A percentile compares a stretch with the other conserved stretches of the same genome.
These are phyloP conservation scores for Drosophila watanabei DNA, from an alignment of 1,140 invertebrate species.

Conservation along the genomic window DNA sequence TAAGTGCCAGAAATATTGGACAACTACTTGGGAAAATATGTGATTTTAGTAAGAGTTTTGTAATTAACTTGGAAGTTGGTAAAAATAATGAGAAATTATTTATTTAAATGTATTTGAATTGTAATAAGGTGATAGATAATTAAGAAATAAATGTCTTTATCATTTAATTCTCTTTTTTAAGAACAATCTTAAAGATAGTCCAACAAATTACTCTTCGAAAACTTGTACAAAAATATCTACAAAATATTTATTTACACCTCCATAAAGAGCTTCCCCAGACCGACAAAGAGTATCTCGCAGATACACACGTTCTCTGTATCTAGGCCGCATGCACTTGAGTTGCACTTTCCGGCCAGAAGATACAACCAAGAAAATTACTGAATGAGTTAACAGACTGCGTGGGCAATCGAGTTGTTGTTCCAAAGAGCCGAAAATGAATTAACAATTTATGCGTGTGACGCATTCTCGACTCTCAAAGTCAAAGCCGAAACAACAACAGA, in stretches of 20 bases:
- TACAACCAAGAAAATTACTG: constrained; percentile 51
- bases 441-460: constrained; percentile 78
- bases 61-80: constrained; percentile 8
- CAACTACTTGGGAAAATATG: constrained; percentile 21
- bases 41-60: background rate
- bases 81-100: background rate
- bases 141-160: too few relatives aligned
- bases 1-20: constrained; percentile 20
- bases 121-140: too few relatives aligned
- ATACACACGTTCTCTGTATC: constrained; percentile 5
- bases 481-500: constrained; percentile 66
- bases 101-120: background rate
- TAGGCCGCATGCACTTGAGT: constrained; percentile 62
- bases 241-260: background rate
- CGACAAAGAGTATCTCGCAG: constrained; percentile 8
- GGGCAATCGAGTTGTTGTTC: constrained; percentile 60
- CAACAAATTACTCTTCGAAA: background rate
- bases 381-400: constrained; percentile 62
- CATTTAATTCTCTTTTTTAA: too few relatives aligned
- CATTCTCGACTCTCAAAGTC: constrained; percentile 77
- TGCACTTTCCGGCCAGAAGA: constrained; percentile 50
- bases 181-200: background rate
- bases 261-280: background rate
- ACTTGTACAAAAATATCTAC: background rate
- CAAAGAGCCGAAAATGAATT: constrained; percentile 71